Percentiles rank a stretch among this genome's conserved stretches.
These are phyloP conservation scores for Phylloscopus collybita DNA, from an alignment of 2,797 vertebrate genomes.

Conservation along the genomic window DNA sequence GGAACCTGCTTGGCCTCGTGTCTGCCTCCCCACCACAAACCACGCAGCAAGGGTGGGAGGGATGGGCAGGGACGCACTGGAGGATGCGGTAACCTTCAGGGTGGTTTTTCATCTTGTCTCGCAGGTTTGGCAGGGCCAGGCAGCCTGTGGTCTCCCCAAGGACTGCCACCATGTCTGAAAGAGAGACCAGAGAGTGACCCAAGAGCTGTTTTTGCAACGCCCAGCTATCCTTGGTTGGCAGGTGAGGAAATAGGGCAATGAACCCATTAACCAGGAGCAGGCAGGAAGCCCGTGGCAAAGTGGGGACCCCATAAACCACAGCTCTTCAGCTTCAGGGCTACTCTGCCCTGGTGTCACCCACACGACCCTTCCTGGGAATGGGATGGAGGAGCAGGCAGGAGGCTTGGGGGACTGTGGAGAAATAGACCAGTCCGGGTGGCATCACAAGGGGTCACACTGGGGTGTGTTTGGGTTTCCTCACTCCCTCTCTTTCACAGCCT, in stretches of 20 bases:
- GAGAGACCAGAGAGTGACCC: not conserved
- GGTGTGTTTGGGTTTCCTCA: not conserved
- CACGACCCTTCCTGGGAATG: not conserved
- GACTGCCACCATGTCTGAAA: slow-evolving; percentile 96
- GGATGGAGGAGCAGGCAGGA: not conserved
- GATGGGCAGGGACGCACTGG: slow-evolving; percentile 77
- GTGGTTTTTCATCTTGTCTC: slow-evolving; percentile 88
- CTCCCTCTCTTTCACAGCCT: not conserved
- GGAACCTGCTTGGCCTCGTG: not conserved
- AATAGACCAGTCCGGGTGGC: not conserved
- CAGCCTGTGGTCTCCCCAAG: slow-evolving; percentile 93
- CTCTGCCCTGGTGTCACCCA: not conserved
- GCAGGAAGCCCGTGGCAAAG: not conserved
- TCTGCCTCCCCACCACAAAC: not conserved
- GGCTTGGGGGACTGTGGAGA: not conserved
- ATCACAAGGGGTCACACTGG: too few species aligned
- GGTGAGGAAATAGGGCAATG: not conserved
- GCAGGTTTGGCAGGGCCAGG: slow-evolving; percentile 81
- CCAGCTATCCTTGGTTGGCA: not conserved
- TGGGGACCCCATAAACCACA: not conserved
- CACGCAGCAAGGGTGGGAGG: rapidly evolving
- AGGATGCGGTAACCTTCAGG: slow-evolving; percentile 89
- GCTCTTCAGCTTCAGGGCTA: not conserved
- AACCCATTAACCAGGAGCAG: not conserved
- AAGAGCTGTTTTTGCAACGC: not conserved